These are phyloP conservation scores for Sesamia inferens DNA, from an alignment of 2,888 invertebrate genomes.

Conservation along the genomic window DNA sequence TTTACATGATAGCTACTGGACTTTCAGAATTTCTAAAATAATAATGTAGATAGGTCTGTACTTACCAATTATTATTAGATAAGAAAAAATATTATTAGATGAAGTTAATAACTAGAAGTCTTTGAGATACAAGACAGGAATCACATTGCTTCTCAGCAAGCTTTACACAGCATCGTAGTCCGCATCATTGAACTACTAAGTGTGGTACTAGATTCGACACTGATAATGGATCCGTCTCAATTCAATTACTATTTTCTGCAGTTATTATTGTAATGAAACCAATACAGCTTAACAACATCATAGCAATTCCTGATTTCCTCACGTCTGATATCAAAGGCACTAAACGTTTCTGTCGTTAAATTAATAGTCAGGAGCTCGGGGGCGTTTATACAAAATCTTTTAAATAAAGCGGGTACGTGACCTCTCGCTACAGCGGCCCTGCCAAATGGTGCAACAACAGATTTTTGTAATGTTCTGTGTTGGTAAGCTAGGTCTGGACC, in stretches of 20 bases:
- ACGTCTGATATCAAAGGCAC: slow-evolving; percentile 72
- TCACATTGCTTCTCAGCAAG: background rate
- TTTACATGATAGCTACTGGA: background rate
- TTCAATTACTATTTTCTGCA: background rate
- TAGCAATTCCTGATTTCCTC: slow-evolving; percentile 68
- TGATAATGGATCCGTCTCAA: background rate
- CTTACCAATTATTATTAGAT: background rate
- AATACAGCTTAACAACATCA: slow-evolving; percentile 33
- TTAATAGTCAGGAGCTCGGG: slow-evolving; percentile 81
- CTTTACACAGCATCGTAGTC: too few species aligned
- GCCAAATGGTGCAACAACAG: slow-evolving; percentile 89
- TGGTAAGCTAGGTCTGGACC: slow-evolving; percentile 86
- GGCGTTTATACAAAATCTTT: slow-evolving; percentile 84
- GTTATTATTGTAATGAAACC: slow-evolving; percentile 26
- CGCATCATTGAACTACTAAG: background rate
- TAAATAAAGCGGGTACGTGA: slow-evolving; percentile 87
- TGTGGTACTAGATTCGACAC: background rate
- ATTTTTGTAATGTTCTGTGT: slow-evolving; percentile 88
- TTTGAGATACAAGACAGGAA: background rate
- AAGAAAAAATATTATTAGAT: too few species aligned
- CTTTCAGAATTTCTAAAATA: slow-evolving; percentile 5
- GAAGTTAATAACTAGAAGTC: too few species aligned
- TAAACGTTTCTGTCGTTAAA: slow-evolving; percentile 78
- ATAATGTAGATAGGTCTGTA: background rate
- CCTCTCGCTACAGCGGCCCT: slow-evolving; percentile 73